Evolutionary conservation across 2,113 vertebrate genomes (phyloP).

Genomic region (Xiphophorus maculatus): DNA sequence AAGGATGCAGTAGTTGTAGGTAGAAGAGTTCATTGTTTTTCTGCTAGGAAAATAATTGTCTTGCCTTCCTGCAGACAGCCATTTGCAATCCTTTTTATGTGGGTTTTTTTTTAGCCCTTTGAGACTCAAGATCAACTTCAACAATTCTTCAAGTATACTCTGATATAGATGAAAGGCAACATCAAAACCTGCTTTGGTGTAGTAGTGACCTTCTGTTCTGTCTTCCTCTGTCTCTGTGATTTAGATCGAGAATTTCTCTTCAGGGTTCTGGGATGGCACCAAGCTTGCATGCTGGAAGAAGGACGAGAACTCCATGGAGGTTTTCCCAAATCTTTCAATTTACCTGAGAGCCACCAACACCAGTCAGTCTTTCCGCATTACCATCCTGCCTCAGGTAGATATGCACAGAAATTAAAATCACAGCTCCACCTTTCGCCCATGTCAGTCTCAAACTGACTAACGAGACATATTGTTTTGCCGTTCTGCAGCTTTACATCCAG

Average conservation of each 20-base stretch:
- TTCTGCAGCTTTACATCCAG: slow-evolving; percentile 91
- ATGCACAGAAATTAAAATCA: neutral
- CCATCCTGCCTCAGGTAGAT: slow-evolving; percentile 92
- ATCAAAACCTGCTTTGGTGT: slow-evolving; percentile 34
- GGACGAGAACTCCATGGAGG: slow-evolving; percentile 87
- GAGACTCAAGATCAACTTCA: slow-evolving; percentile 51
- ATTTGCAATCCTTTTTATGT: slow-evolving; percentile 11
- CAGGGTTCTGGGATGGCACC: slow-evolving; percentile 92
- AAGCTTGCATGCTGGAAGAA: slow-evolving; percentile 95
- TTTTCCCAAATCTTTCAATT: slow-evolving; percentile 95
- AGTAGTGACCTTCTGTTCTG: slow-evolving; percentile 36
- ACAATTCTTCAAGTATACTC: slow-evolving; percentile 28
- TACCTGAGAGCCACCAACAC: slow-evolving; percentile 91
- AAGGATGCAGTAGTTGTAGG: slow-evolving; percentile 48
- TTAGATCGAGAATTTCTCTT: slow-evolving; percentile 91
- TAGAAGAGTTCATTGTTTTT: slow-evolving; percentile 12
- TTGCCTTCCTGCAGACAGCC: neutral
- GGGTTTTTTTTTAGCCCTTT: slow-evolving; percentile 20
- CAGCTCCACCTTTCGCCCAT: neutral
- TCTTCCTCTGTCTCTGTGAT: slow-evolving; percentile 7
- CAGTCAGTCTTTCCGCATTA: slow-evolving; percentile 92
- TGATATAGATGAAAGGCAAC: slow-evolving; percentile 38
- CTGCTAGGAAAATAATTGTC: neutral
- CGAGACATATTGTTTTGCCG: neutral
- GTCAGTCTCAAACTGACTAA: neutral